Base-by-base conservation (phyloP, 2,888 invertebrate genomes). In the Minunthozetes semirufus region DNA sequence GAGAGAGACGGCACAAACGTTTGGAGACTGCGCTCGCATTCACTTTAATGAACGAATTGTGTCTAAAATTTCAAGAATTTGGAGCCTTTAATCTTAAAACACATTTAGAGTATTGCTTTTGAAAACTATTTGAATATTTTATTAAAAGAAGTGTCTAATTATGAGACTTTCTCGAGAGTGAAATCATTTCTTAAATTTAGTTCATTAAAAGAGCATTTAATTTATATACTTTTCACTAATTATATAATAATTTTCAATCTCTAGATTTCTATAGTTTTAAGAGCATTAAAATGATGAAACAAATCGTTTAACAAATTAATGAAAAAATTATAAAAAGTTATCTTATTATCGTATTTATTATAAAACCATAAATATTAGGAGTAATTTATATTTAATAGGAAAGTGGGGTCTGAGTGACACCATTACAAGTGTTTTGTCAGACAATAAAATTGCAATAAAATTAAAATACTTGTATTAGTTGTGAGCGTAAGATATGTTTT, bases 401-500 rank as follows among this genome's bases (percentile, higher is more conserved):
- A 53, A 33, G 25, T n/a, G 42, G 19, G 19, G 53, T 29, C 5
- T 61, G 27, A 61, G 27, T 61, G 61, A 61, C 61, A 61, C 61
- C 61, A 61, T 61, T 61, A 61, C 19, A 50, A 50, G 61, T 29
- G 61, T 61, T 53, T 29, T 8, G 27, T 61, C 19, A 25, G 15
- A 61, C 29, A 27, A 61, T 61, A 61, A 61, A 61, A 61, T 6
- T 42, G 9, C 27, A 61, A 61, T 61, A 61, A 61, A 61, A 61
- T 61, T 61, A 27, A 61, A 61, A 27, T 61, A 27, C 3, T 27
- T 25, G 27, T 61, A 61, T 15, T 61, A 27, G 15, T 27, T 25
- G 27, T 61, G 27, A 42, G 42, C 8, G 1, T 42, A 42, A 42
- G 15, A 27, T 27, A 27, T 25, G 29, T 25, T 61, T 61, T 27